These are phyloP conservation scores for Megaceryle torquata DNA, from an alignment of 2,113 vertebrate genomes.

Conservation along the genomic window DNA sequence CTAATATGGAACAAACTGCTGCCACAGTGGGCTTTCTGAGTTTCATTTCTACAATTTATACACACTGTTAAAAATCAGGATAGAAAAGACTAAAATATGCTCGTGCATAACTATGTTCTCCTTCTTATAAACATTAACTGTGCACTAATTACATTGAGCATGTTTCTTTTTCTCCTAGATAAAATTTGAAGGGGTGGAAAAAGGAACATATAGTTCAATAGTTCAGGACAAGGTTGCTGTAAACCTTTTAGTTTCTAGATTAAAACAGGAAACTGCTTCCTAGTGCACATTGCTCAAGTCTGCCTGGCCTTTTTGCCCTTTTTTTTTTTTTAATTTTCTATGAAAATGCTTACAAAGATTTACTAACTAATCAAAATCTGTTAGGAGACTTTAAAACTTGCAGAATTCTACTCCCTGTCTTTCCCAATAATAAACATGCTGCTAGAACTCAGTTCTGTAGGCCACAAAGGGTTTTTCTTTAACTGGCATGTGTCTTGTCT, in stretches of 20 bases:
- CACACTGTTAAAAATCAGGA: background rate
- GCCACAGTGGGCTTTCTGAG: background rate
- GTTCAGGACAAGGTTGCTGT: constrained; percentile 80
- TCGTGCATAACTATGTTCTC: background rate
- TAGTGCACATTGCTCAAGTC: constrained; percentile 3
- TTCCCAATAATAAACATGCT: background rate
- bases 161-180: constrained; percentile 79
- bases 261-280: background rate
- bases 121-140: background rate
- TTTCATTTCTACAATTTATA: background rate
- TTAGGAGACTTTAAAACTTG: background rate
- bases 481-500: background rate
- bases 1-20: background rate
- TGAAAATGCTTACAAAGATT: background rate
- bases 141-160: constrained; percentile 14
- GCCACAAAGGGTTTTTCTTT: background rate
- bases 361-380: background rate
- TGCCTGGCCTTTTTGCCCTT: background rate
- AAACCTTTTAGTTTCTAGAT: constrained; percentile 55
- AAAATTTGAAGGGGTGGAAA: constrained; percentile 85
- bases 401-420: background rate
- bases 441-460: background rate
- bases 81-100: background rate
- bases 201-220: background rate
- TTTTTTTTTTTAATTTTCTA: background rate